These are phyloP conservation scores for Muraenolepis orangiensis DNA, from an alignment of 2,797 vertebrate species.

Conservation along the genomic window DNA sequence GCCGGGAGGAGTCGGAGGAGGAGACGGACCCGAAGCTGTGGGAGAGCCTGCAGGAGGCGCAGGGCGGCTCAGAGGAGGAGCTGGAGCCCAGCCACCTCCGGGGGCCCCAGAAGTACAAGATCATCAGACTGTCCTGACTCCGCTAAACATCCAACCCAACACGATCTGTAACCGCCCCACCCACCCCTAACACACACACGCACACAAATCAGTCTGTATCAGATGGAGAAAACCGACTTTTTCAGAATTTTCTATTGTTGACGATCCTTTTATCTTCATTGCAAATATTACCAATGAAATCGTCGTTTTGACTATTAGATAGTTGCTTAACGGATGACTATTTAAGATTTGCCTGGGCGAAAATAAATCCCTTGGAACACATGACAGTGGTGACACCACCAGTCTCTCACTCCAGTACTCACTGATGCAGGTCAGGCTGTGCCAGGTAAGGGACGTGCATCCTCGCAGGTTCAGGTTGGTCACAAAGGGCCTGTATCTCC, in stretches of 20 bases:
- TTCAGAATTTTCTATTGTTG: neutral
- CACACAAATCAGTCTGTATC: slow-evolving; percentile 55
- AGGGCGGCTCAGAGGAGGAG: slow-evolving; percentile 79
- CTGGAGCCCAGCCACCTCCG: slow-evolving; percentile 62
- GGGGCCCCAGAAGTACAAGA: slow-evolving; percentile 57
- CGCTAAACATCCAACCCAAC: slow-evolving; percentile 14
- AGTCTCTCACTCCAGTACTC: slow-evolving; percentile 34
- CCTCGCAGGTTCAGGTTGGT: slow-evolving; percentile 65
- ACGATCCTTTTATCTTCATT: neutral
- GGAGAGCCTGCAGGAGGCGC: slow-evolving; percentile 70
- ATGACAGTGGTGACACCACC: neutral
- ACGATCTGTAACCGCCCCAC: neutral
- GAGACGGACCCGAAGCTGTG: slow-evolving; percentile 54
- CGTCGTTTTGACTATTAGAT: slow-evolving; percentile 5
- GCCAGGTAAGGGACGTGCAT: slow-evolving; percentile 52
- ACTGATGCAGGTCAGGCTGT: slow-evolving; percentile 62
- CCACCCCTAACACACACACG: too few species aligned
- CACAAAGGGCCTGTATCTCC: slow-evolving; percentile 58
- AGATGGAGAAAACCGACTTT: slow-evolving; percentile 42
- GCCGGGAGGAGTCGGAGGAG: slow-evolving; percentile 45
- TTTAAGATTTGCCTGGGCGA: neutral
- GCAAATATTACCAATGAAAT: slow-evolving; percentile 11
- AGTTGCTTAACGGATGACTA: neutral
- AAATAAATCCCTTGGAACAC: neutral
- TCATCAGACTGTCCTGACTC: slow-evolving; percentile 61